phyloP scores from a whole-genome alignment of 2,113 vertebrate genomes.

The Lota lota region DNA sequence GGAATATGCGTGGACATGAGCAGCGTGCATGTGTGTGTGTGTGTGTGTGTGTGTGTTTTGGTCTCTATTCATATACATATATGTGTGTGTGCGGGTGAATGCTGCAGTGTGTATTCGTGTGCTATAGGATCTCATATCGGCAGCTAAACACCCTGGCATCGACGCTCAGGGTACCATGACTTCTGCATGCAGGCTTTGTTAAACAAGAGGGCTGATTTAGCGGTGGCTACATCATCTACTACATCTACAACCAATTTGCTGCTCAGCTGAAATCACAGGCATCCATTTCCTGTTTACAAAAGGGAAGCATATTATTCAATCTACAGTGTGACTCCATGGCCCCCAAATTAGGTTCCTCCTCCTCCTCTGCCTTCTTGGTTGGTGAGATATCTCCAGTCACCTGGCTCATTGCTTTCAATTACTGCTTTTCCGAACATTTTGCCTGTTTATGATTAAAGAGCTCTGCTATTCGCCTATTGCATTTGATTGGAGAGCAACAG shows the following conservation, averaged over 20 bases:
- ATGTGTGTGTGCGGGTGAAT: background rate
- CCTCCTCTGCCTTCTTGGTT: slow-evolving; percentile 12
- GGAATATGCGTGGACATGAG: background rate
- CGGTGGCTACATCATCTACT: background rate
- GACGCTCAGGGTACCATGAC: slow-evolving; percentile 1
- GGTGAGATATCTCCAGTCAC: slow-evolving; percentile 35
- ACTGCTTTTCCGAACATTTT: slow-evolving; percentile 24
- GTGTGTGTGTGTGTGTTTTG: background rate
- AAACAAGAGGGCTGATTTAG: slow-evolving; percentile 19
- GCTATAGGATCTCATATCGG: background rate
- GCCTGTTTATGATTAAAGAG: slow-evolving; percentile 13
- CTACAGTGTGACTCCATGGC: background rate
- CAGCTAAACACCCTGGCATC: slow-evolving; percentile 23
- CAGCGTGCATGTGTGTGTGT: background rate
- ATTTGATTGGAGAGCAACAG: background rate
- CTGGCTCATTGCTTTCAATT: slow-evolving; percentile 43
- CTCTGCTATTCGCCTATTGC: slow-evolving; percentile 3
- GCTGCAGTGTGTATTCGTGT: slow-evolving; percentile 1
- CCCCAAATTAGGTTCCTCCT: slow-evolving; percentile 33
- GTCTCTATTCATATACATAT: background rate
- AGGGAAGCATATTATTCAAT: too few species aligned
- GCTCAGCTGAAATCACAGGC: slow-evolving; percentile 19
- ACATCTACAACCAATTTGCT: slow-evolving; percentile 38
- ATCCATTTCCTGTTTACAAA: slow-evolving; percentile 28
- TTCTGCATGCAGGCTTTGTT: slow-evolving; percentile 12